phyloP scores from a whole-genome alignment of 2,113 vertebrate genomes.

The Tonatia bakeri region DNA sequence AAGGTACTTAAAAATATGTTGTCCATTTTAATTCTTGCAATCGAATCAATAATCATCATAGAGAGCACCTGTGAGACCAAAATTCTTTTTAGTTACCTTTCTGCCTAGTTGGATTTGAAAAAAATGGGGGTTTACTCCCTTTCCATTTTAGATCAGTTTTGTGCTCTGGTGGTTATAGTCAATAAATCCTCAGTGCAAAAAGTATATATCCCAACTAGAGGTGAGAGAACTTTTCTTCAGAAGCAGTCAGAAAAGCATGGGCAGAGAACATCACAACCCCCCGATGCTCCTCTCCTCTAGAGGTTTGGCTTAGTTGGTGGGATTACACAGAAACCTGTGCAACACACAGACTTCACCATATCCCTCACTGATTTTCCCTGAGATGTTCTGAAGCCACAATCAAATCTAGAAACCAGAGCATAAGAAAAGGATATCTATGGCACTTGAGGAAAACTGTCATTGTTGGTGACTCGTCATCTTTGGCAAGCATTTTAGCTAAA shows the following conservation, averaged over 20 bases:
- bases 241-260: neutral
- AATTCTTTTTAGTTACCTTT: neutral
- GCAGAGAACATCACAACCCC: neutral
- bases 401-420: conserved; percentile 2
- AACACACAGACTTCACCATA: rapidly evolving
- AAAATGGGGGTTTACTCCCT: neutral
- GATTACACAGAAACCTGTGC: neutral
- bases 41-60: neutral
- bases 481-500: neutral
- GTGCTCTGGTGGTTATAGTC: neutral
- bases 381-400: neutral
- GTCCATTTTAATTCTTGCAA: neutral
- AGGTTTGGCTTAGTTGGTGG: neutral
- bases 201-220: neutral
- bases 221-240: neutral
- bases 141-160: neutral
- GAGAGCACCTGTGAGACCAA: neutral
- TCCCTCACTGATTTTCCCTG: neutral
- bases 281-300: neutral
- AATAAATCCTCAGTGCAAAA: neutral
- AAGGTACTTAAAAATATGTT: neutral
- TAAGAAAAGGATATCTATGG: neutral
- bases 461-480: neutral
- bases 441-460: neutral
- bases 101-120: neutral